Evolutionary conservation across 2,797 vertebrate genomes (phyloP), one percentile per base, ranked within the genome.

Genomic region (Typhlichthys eigenmanni): DNA sequence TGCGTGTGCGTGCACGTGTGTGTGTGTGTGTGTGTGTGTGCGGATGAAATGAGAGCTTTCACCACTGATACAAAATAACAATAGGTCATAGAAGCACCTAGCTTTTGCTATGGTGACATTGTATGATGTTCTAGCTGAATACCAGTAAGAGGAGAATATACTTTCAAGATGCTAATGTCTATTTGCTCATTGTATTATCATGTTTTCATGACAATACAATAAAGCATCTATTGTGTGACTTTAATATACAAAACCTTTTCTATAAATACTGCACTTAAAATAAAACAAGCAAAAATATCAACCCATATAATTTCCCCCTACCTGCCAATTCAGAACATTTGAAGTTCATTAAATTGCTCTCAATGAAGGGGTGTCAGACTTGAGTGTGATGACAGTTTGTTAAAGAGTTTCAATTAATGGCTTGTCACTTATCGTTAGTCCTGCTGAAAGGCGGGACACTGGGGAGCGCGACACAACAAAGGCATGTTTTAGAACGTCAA

Each of bases 381-480:
- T 90, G 93, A 86, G 92, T 94, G 93, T 94, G 93, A 94, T 89
- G 91, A 93, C 92, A 88, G 92, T 91, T 90, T 92, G 92, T 93
- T 92, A 86, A 91, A 94, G 92, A 92, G 91, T 87, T 74, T 51
- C 75, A 86, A 93, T 92, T 94, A 95, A 94, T 94, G 91, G 89
- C 90, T 92, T 85, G 92, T 95, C 93, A 93, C 91, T 91, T 87
- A 91, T 92, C 92, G 92, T 91, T 91, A 89, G 89, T 68, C 3
- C 52, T 38, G 59, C 75, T 89, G 84, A 91, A 89, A 87, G 88
- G 79, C 77, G 69, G 85, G 83, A 86, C 92, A 87, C 91, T 67
- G 9, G 47, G 93, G 94, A 94, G 91, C 87, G 71, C 13, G 84
- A 76, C 83, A 89, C 93, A 95, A 97, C 96, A 97, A 98, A 96